Conservation (phyloP, 2,797 vertebrate genomes). For the Chrysolophus pictus region DNA sequence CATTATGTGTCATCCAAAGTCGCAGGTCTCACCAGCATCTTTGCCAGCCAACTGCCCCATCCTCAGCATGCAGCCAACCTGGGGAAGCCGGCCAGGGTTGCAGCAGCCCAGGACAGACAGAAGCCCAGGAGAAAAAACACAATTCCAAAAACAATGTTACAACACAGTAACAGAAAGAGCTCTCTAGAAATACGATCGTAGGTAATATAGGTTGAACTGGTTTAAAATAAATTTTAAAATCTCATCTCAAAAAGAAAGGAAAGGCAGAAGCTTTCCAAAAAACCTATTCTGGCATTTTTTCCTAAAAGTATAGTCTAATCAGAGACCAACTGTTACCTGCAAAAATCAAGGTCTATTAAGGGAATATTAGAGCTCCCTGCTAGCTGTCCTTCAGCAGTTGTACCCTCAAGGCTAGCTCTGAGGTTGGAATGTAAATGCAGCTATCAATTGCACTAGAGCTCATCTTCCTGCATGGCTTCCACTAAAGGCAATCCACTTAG, state of each 20-base stretch:
- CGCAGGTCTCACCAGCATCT: neutral
- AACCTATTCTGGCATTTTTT: rapidly evolving
- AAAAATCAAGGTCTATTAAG: rapidly evolving
- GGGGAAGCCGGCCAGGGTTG: neutral
- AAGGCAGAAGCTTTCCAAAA: neutral
- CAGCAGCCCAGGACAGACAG: rapidly evolving
- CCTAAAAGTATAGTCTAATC: rapidly evolving
- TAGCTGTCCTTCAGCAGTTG: neutral
- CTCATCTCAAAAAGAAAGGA: neutral
- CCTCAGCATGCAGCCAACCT: neutral
- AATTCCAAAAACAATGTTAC: rapidly evolving
- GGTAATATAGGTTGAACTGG: rapidly evolving
- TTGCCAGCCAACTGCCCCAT: rapidly evolving
- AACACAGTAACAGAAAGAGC: neutral
- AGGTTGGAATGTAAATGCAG: neutral
- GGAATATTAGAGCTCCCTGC: rapidly evolving
- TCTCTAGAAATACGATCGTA: neutral
- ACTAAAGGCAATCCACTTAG: neutral
- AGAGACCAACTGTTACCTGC: rapidly evolving
- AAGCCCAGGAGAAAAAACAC: rapidly evolving
- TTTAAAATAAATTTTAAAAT: neutral
- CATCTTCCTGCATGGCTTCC: neutral
- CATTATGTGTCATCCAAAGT: neutral
- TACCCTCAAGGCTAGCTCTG: neutral
- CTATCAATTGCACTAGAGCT: neutral